phyloP scores from a whole-genome alignment of 2,797 vertebrate genomes.

The Liasis olivaceus region DNA sequence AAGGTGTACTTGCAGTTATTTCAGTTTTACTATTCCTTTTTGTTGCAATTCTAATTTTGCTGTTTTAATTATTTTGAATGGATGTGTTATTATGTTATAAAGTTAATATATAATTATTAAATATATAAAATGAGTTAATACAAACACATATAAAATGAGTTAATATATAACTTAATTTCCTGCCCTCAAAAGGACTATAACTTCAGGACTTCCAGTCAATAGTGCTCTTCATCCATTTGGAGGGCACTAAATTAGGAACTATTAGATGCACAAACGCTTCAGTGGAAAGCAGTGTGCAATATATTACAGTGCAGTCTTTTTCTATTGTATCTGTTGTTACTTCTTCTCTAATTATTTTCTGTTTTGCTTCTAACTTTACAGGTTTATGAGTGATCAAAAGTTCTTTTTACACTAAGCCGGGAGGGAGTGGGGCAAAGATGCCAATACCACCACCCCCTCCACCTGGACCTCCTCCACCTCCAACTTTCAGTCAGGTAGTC shows the following conservation, averaged over 20 bases:
- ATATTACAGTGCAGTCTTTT: neutral
- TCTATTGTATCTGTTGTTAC: neutral
- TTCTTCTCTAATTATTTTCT: neutral
- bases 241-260: neutral
- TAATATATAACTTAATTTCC: neutral
- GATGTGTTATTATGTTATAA: neutral
- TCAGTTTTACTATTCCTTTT: neutral
- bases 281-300: too few relatives aligned
- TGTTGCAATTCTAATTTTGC: neutral
- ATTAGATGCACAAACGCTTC: neutral
- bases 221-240: neutral
- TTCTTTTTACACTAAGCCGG: slow-evolving; percentile 64
- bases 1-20: neutral
- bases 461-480: slow-evolving; percentile 90
- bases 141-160: neutral
- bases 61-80: neutral
- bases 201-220: neutral
- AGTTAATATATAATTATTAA: neutral
- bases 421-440: slow-evolving; percentile 80
- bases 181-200: neutral
- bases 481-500: slow-evolving; percentile 84
- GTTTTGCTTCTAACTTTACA: slow-evolving; percentile 56
- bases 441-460: slow-evolving; percentile 90
- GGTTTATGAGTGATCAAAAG: slow-evolving; percentile 75
- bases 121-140: neutral